Evolutionary conservation across 2,888 invertebrate species (phyloP).

Genomic region (Catocala sponsa): DNA sequence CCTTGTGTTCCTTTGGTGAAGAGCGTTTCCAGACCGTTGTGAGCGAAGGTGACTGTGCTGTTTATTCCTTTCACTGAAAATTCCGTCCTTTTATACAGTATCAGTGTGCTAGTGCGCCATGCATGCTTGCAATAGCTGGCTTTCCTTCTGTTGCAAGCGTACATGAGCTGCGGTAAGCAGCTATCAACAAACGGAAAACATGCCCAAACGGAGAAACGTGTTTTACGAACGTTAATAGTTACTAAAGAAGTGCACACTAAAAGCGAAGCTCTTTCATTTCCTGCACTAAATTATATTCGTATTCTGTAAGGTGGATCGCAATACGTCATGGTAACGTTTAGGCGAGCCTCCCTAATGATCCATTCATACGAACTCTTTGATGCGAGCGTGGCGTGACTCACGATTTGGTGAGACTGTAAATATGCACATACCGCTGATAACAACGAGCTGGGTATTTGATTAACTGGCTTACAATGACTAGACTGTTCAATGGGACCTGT

Average conservation of each 20-base stretch:
- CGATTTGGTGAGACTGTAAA: slow-evolving; percentile 55
- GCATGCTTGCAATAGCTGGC: too few relatives aligned
- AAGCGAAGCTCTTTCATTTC: slow-evolving; percentile 48
- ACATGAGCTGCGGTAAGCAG: too few relatives aligned
- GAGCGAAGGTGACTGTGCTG: too few relatives aligned
- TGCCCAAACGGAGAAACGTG: too few relatives aligned
- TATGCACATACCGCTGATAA: slow-evolving; percentile 46
- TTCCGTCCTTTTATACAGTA: too few relatives aligned
- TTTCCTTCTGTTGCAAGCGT: too few relatives aligned
- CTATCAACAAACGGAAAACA: too few relatives aligned
- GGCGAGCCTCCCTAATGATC: slow-evolving; percentile 71
- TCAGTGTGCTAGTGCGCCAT: too few relatives aligned
- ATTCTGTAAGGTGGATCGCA: slow-evolving; percentile 54
- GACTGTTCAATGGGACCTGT: not conserved
- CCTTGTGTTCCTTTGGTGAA: too few relatives aligned
- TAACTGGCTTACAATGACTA: slow-evolving; percentile 19
- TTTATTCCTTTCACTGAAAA: too few relatives aligned
- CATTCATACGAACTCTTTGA: slow-evolving; percentile 74
- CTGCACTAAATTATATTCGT: slow-evolving; percentile 53
- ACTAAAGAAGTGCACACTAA: slow-evolving; percentile 27
- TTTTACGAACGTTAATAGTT: not conserved
- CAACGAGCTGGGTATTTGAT: slow-evolving; percentile 30
- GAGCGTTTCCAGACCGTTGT: too few relatives aligned
- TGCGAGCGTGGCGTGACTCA: slow-evolving; percentile 63
- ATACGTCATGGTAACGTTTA: slow-evolving; percentile 70